Conservation (phyloP, 2,797 vertebrate species). For the Arctocebus calabarensis region DNA sequence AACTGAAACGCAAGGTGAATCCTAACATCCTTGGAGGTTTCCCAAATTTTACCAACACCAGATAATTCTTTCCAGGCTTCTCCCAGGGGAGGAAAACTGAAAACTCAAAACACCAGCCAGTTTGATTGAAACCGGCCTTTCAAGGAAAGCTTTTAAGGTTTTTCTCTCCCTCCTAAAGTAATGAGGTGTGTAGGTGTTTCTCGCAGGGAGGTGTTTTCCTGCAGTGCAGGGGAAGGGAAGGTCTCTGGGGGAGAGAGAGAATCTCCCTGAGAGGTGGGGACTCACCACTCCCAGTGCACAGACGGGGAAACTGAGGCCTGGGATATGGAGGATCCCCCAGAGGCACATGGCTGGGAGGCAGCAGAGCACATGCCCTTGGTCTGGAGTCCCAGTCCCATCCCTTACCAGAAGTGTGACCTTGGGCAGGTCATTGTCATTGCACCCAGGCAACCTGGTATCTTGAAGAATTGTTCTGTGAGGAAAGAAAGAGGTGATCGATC, state of each 20-base stretch:
- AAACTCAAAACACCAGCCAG: neutral
- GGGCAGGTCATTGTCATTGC: neutral
- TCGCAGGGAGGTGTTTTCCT: neutral
- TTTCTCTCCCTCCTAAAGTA: neutral
- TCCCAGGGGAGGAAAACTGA: neutral
- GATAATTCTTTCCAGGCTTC: neutral
- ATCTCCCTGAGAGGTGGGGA: too few relatives aligned
- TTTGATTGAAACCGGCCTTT: neutral
- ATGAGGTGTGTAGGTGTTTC: fast-evolving
- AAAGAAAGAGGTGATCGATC: neutral
- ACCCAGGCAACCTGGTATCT: neutral
- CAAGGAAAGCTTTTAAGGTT: neutral
- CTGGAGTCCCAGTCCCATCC: neutral
- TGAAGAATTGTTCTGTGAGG: neutral
- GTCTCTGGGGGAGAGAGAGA: neutral
- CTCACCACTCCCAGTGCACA: neutral
- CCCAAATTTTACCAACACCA: neutral
- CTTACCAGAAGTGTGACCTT: neutral
- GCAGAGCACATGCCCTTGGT: neutral
- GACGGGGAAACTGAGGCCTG: neutral
- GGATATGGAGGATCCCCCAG: neutral
- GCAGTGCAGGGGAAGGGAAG: neutral
- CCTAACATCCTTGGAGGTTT: neutral
- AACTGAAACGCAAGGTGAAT: neutral
- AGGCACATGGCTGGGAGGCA: neutral